Base-by-base conservation (phyloP, 2,888 invertebrate species). In the Calameuta idolon region DNA sequence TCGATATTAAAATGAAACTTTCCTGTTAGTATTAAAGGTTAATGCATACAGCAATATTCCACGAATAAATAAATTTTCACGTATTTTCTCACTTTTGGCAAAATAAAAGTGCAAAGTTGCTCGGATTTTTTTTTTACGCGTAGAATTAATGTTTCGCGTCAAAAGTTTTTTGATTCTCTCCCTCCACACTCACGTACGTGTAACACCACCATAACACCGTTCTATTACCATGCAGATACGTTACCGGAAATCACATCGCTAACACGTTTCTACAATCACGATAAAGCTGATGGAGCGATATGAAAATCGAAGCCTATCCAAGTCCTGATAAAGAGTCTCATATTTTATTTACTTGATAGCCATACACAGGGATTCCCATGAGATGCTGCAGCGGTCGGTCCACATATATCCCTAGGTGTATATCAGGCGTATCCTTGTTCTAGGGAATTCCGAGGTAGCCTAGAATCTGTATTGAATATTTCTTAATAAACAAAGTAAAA, bases 401-500 rank as follows among this genome's bases (percentile, higher is more conserved):
- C 23, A 55, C 23, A 23, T 23, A 55, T 23, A 55, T 55, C 55
- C 40, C 15, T 40, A 9, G 55, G 37, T 15, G 37, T 37, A 15
- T 15, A 15, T 37, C 4, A 37, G 4, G 15, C 55, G 23, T 55
- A 23, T 55, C 9, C 55, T 23, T 23, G 55, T 55, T 23, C 23
- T 3, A 9, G 23, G 71, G 12, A 71, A 31, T 69, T 11, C 12
- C 12, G 4, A 35, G 12, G 71, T 12, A 71, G 31, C 11, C 55
- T 55, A 3, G 3, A 9, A 12, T 34, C 12, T n/a, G 31, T 74
- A 74, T 74, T 74, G 34, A 74, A 74, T 74, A 37, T 35, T 74
- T 37, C 74, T 74, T 74, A 35, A 74, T 74, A 74, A 74, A 74
- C 74, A 74, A 74, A 74, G 1, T 12, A 35, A 35, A 30, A 35